Percentiles rank a stretch among this genome's conserved stretches.
Conservation (phyloP, 2,888 invertebrate genomes). For the Linnaemya vulpina region DNA sequence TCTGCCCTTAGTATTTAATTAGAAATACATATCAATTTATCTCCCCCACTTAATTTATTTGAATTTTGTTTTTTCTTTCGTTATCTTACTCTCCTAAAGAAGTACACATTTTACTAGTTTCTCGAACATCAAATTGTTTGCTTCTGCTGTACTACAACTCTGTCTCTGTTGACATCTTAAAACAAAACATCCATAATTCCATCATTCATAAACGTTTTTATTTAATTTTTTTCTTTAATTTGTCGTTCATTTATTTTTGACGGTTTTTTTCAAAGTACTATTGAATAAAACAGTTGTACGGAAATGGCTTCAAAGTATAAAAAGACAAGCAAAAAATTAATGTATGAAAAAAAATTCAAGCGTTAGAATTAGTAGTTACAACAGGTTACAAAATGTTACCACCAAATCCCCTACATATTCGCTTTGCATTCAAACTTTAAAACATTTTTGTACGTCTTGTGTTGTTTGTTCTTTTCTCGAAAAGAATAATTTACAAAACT, state of each 20-base stretch:
- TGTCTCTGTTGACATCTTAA: conserved; percentile 49
- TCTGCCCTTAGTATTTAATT: conserved; percentile 16
- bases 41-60: conserved; percentile 32
- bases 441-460: not conserved
- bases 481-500: conserved; percentile 14
- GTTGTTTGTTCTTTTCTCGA: not conserved
- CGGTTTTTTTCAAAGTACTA: conserved; percentile 28
- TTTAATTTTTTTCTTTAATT: conserved; percentile 17
- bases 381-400: not conserved
- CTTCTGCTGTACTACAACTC: conserved; percentile 54
- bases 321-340: not conserved
- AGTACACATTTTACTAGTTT: conserved; percentile 49
- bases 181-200: conserved; percentile 23
- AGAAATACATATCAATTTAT: not conserved
- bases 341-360: not conserved
- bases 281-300: conserved; percentile 36
- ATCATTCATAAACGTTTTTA: conserved; percentile 41
- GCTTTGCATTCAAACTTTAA: conserved; percentile 15
- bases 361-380: not conserved
- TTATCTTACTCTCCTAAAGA: conserved; percentile 8
- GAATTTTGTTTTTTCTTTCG: conserved; percentile 5
- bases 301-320: not conserved
- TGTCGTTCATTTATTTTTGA: conserved; percentile 25
- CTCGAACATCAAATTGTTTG: conserved; percentile 25
- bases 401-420: not conserved